A percentile compares a stretch with the other conserved stretches of the same genome.
Conservation (phyloP, 2,113 vertebrate genomes). For the Calyptommatus sinebrachiatus region DNA sequence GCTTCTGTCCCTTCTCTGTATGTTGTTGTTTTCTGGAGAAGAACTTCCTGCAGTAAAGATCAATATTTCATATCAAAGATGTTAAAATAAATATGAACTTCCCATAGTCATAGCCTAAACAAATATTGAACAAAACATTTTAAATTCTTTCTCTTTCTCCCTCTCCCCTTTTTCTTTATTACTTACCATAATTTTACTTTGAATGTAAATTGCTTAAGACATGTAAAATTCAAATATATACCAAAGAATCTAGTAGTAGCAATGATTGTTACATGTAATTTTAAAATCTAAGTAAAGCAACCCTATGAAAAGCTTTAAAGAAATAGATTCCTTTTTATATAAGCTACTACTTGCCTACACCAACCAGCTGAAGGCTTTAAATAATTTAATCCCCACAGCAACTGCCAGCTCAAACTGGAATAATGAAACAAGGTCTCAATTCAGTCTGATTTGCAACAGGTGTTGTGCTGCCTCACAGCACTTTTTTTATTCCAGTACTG, state of each 20-base stretch:
- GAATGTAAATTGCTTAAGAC: conserved; percentile 34
- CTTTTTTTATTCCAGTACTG: conserved; percentile 60
- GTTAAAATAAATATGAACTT: conserved; percentile 16
- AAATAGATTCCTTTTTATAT: conserved; percentile 83
- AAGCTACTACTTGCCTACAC: conserved; percentile 77
- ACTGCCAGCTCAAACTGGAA: conserved; percentile 82
- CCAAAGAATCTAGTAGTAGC: conserved; percentile 67
- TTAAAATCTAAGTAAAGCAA: conserved; percentile 74
- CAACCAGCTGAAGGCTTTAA: conserved; percentile 82
- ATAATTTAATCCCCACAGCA: conserved; percentile 86
- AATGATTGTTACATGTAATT: conserved; percentile 67
- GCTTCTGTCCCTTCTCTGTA: conserved; percentile 43
- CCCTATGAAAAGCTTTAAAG: conserved; percentile 78
- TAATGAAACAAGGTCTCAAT: conserved; percentile 72
- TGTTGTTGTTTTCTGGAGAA: conserved; percentile 63
- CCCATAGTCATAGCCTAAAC: not conserved
- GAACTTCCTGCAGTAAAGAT: conserved; percentile 34
- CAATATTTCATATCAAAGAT: conserved; percentile 33
- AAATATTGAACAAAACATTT: not conserved
- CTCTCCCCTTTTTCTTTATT: not conserved
- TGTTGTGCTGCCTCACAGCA: conserved; percentile 71
- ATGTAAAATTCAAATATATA: conserved; percentile 48
- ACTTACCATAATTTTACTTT: not conserved
- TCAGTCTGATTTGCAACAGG: conserved; percentile 78
- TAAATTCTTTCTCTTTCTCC: not conserved